Percentiles rank a stretch among this genome's conserved stretches.
Evolutionary conservation across 2,113 vertebrate species (phyloP).

Genomic region (Neodontobutis hainanensis): DNA sequence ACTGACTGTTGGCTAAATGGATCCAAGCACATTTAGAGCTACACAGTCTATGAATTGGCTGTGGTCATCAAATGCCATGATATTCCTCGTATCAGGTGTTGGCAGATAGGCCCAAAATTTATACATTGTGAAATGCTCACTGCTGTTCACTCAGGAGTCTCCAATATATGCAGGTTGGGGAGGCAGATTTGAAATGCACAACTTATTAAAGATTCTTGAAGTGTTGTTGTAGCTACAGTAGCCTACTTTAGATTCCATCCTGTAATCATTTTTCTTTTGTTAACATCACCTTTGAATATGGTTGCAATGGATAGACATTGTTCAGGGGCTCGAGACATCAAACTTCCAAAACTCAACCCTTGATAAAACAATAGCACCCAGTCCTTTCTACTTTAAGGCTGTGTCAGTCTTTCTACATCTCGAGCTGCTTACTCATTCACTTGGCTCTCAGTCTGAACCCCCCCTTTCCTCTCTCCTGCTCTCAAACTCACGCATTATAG

Average conservation of each 20-base stretch:
- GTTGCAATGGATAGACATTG: neutral
- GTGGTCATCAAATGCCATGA: neutral
- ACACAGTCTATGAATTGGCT: neutral
- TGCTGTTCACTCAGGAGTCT: neutral
- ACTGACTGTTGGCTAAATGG: neutral
- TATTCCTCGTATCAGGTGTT: neutral
- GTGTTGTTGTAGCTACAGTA: neutral
- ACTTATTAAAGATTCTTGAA: neutral
- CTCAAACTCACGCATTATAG: neutral
- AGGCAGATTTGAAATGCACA: neutral
- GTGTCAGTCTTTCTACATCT: constrained; percentile 6
- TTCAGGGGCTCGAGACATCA: neutral
- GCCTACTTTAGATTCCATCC: neutral
- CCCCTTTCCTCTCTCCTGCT: neutral
- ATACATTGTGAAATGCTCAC: neutral
- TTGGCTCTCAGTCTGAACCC: neutral
- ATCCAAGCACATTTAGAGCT: neutral
- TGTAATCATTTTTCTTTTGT: neutral
- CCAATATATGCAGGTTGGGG: neutral
- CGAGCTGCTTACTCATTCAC: constrained; percentile 16
- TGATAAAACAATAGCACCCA: neutral
- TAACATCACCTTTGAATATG: too few relatives aligned
- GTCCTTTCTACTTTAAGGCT: neutral
- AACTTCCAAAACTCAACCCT: neutral
- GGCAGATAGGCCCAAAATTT: neutral